Evolutionary conservation across 1,140 invertebrate species (phyloP), one percentile per base, ranked within the genome.

Genomic region (Bombus turneri): DNA sequence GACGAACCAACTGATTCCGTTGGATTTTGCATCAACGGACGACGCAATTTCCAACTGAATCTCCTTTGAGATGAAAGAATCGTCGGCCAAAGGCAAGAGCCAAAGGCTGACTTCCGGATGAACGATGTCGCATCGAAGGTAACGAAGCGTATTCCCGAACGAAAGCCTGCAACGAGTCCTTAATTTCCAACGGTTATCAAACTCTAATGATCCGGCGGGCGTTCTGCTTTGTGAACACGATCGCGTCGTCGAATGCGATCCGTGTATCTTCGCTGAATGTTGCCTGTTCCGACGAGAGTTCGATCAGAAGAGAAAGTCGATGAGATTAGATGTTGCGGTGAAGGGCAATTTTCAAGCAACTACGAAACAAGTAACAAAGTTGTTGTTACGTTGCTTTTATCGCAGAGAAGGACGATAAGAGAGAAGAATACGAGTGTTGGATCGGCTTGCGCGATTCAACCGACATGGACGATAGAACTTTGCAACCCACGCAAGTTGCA

Each of bases 41-140:
- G 81, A 86, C 62, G 87, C 80, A 87, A 84, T 89, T 89, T 80
- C 88, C 76, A 81, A 81, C 59, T 66, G 85, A 77, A 78, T 87
- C 72, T 87, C 85, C 53, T 84, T 81, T 76, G 28, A 68, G 31
- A 10, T 18, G 47, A 64, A 73, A 74, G 73, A 68, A 68, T 47
- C 47, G 13, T 75, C 64, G 3, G 64, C 68, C 8, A 28, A 1
- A 74, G 10, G 53, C 41, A 81, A 57, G 59, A n/a, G 15, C 13
- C 28, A 31, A 76, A 66, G 69, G 43, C 18, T 28, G 39, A 22
- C 37, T 82, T 43, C 9, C 39, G 71, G 25, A 74, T 47, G 72
- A 64, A 75, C 34, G 57, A 71, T 34, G 43, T 43, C 37, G 34
- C 34, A 78, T 62, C 53, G 66, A 34, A 75, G 77, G 64, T 69